phyloP scores from a whole-genome alignment of 2,888 invertebrate genomes.

The Baccha elongata region DNA sequence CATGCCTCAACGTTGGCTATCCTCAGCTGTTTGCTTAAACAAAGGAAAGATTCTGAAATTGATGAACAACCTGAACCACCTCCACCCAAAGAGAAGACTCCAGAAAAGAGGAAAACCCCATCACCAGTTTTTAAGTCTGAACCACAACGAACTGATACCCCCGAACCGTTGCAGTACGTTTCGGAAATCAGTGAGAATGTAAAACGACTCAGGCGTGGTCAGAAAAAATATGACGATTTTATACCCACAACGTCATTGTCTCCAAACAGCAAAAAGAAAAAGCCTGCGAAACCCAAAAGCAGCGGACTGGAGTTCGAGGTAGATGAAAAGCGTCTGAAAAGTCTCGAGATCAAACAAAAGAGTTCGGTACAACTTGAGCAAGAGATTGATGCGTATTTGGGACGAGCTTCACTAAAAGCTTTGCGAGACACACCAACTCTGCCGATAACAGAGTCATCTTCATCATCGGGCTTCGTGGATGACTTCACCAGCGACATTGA shows the following conservation, averaged over 20 bases:
- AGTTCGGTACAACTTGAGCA: conserved; percentile 78
- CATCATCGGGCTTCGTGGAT: conserved; percentile 52
- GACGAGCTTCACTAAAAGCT: conserved; percentile 73
- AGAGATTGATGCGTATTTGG: conserved; percentile 80
- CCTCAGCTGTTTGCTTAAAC: conserved; percentile 86
- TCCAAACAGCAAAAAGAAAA: conserved; percentile 23
- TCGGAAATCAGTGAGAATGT: conserved; percentile 82
- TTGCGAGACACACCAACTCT: conserved; percentile 75
- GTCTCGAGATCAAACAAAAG: conserved; percentile 76
- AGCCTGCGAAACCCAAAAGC: conserved; percentile 74
- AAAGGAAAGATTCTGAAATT: conserved; percentile 79
- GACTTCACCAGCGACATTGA: conserved; percentile 79
- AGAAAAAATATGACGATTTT: conserved; percentile 79
- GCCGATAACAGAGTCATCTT: conserved; percentile 78
- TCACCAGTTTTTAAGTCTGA: conserved; percentile 52
- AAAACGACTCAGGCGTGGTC: conserved; percentile 80
- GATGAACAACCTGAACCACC: conserved; percentile 76
- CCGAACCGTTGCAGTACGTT: conserved; percentile 78
- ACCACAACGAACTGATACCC: conserved; percentile 72
- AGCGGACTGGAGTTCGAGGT: conserved; percentile 79
- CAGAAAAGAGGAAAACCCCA: conserved; percentile 36
- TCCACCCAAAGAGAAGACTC: conserved; percentile 59
- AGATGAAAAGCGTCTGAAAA: conserved; percentile 77
- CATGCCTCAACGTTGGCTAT: conserved; percentile 94
- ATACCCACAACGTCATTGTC: conserved; percentile 56